phyloP scores from a whole-genome alignment of 2,888 invertebrate genomes.

The Synanthedon myopaeformis region DNA sequence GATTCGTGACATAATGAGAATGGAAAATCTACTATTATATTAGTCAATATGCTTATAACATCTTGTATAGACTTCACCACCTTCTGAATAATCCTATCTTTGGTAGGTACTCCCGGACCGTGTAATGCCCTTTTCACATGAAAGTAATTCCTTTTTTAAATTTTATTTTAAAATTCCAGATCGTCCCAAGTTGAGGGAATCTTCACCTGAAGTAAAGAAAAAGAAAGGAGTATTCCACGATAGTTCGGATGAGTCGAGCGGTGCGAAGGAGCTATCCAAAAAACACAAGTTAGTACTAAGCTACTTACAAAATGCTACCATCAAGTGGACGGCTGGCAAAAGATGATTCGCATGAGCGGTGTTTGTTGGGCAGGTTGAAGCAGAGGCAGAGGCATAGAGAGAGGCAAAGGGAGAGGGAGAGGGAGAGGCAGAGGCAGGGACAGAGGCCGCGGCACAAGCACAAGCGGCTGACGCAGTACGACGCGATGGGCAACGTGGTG shows the following conservation, averaged over 20 bases:
- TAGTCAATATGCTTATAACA: no score
- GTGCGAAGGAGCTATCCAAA: conserved; percentile 44
- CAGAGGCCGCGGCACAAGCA: conserved; percentile 9
- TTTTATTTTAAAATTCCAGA: conserved; percentile 20
- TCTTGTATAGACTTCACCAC: no score
- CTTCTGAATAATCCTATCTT: no score
- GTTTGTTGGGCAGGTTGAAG: conserved; percentile 19
- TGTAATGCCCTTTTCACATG: no score
- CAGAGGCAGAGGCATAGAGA: conserved; percentile 16
- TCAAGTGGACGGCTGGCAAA: no score
- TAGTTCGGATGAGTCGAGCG: conserved; percentile 55
- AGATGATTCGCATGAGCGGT: neutral
- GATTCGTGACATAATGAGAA: no score
- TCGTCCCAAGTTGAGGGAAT: conserved; percentile 46
- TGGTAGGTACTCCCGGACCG: no score
- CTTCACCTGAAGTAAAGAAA: conserved; percentile 58
- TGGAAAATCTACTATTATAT: no score
- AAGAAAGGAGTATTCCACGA: conserved; percentile 52
- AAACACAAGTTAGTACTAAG: conserved; percentile 14
- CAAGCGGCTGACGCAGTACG: conserved; percentile 40
- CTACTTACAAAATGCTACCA: neutral
- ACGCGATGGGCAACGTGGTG: conserved; percentile 45
- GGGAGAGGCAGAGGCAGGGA: conserved; percentile 16
- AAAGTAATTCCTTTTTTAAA: neutral
- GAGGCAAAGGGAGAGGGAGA: conserved; percentile 20